phyloP scores from a whole-genome alignment of 2,797 vertebrate species.

The Onychomys torridus region DNA sequence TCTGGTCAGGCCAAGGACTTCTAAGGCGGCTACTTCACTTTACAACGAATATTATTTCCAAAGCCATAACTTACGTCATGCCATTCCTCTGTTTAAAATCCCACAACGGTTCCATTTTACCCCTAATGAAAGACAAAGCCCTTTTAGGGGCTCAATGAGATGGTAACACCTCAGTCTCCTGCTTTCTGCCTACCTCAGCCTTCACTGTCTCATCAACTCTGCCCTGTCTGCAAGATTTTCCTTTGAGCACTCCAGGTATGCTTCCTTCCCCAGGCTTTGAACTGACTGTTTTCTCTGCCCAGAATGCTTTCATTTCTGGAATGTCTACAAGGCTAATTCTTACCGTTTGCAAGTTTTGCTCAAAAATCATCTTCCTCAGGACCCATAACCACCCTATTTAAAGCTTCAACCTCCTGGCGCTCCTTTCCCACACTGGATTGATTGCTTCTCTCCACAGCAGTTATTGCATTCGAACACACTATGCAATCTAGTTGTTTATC shows the following conservation, averaged over 20 bases:
- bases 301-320: not conserved
- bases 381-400: not conserved
- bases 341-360: not conserved
- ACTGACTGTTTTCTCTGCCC: not conserved
- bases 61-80: not conserved
- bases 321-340: not conserved
- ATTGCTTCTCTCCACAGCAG: not conserved
- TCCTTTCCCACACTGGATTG: not conserved
- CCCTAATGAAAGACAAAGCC: not conserved
- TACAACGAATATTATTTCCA: not conserved
- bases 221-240: too few relatives aligned
- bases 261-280: not conserved
- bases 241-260: not conserved
- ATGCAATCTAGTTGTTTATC: not conserved
- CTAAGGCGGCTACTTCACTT: not conserved
- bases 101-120: not conserved
- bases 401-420: not conserved
- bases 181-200: not conserved
- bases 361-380: constrained; percentile 5
- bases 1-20: not conserved
- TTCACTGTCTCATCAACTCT: not conserved
- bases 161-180: not conserved
- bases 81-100: not conserved
- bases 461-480: not conserved
- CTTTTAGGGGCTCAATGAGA: not conserved